These are phyloP conservation scores for Phenacoccus solenopsis DNA, from an alignment of 1,140 invertebrate species.

Conservation along the genomic window DNA sequence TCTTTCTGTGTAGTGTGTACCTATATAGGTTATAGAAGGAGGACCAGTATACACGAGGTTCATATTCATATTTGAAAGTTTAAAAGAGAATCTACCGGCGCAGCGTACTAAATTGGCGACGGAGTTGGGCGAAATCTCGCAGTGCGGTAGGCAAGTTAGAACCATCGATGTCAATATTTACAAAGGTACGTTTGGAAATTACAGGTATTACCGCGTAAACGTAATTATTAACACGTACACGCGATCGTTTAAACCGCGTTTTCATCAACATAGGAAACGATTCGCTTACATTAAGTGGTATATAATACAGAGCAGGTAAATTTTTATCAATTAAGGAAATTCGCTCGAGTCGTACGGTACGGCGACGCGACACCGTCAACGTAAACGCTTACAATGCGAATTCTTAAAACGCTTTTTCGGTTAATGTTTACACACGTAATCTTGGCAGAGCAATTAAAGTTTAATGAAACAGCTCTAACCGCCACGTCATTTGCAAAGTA, in stretches of 20 bases:
- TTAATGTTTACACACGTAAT: background rate
- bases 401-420: background rate
- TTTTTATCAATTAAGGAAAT: background rate
- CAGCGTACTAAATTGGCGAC: no score
- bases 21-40: no score
- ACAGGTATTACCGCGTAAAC: no score
- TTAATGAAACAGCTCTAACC: background rate
- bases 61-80: no score
- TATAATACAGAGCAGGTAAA: background rate
- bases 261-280: background rate
- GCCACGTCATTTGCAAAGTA: background rate
- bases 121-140: no score
- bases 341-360: background rate
- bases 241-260: background rate
- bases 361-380: background rate
- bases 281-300: background rate
- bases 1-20: no score
- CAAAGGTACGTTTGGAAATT: no score
- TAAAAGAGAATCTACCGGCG: no score
- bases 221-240: background rate
- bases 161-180: no score
- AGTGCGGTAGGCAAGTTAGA: no score
- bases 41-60: no score
- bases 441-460: background rate
- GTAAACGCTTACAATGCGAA: background rate